These are phyloP conservation scores for Corvus cornix DNA, from an alignment of 2,113 vertebrate genomes.

Conservation along the genomic window DNA sequence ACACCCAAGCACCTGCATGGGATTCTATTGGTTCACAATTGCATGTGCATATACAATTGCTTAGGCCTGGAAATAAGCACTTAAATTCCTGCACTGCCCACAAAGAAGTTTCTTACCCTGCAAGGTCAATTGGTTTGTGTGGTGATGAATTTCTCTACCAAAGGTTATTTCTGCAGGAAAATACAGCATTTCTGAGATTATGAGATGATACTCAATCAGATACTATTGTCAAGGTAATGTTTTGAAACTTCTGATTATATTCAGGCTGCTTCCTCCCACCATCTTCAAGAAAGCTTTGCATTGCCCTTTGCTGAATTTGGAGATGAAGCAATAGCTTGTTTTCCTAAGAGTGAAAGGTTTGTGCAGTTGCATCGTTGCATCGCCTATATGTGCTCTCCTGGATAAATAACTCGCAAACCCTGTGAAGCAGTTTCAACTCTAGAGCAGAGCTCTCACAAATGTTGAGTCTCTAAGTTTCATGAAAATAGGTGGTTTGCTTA, in stretches of 20 bases:
- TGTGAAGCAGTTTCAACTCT: not conserved
- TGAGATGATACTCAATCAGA: not conserved
- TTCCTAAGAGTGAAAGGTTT: not conserved
- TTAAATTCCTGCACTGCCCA: not conserved
- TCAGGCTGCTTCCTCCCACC: not conserved
- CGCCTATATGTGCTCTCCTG: not conserved
- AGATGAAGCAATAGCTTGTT: not conserved
- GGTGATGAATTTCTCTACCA: not conserved
- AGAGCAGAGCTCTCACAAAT: not conserved
- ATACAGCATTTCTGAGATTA: not conserved
- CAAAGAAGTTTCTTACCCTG: not conserved
- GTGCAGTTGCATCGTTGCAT: accelerated
- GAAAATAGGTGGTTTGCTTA: not conserved
- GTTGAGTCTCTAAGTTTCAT: not conserved
- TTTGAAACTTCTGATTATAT: not conserved
- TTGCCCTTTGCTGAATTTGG: not conserved
- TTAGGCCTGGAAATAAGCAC: not conserved
- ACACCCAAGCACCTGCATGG: accelerated
- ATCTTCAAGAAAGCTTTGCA: not conserved
- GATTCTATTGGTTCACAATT: not conserved
- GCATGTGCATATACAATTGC: not conserved
- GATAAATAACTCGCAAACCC: not conserved
- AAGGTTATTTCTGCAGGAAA: not conserved
- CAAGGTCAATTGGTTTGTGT: not conserved
- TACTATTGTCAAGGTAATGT: not conserved